Conservation (phyloP, 2,113 vertebrate genomes). For the Tyto alba region DNA sequence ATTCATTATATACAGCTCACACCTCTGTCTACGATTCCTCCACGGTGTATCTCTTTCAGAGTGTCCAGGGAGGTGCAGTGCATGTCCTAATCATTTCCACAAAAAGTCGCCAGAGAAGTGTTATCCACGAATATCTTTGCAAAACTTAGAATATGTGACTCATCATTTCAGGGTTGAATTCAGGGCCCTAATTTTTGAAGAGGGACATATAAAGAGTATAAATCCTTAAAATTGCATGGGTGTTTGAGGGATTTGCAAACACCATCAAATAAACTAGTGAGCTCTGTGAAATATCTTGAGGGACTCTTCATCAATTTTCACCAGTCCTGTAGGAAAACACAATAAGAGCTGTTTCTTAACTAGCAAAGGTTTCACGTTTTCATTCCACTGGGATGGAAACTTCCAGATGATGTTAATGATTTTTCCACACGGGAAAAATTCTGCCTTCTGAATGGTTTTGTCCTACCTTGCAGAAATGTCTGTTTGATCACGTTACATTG, state of each 20-base stretch:
- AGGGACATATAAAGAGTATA: neutral
- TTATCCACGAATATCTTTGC: neutral
- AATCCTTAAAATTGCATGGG: neutral
- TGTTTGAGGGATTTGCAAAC: neutral
- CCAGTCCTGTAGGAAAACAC: neutral
- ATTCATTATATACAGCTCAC: fast-evolving
- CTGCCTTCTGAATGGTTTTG: neutral
- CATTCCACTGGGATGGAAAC: neutral
- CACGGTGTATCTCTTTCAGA: neutral
- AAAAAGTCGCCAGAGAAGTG: neutral
- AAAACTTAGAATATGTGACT: neutral
- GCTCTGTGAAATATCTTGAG: neutral
- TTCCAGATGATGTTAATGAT: neutral
- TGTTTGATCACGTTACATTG: neutral
- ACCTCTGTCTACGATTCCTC: neutral
- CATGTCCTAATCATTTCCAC: neutral
- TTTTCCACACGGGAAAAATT: neutral
- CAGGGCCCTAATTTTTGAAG: neutral
- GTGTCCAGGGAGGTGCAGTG: neutral
- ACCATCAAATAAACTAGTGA: neutral
- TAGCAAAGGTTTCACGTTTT: neutral
- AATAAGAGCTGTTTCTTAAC: neutral
- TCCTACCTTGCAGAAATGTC: neutral
- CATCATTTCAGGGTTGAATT: neutral
- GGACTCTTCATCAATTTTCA: neutral